These are phyloP conservation scores for Gorsachius goisagi DNA, from an alignment of 2,113 vertebrate genomes.

Conservation along the genomic window DNA sequence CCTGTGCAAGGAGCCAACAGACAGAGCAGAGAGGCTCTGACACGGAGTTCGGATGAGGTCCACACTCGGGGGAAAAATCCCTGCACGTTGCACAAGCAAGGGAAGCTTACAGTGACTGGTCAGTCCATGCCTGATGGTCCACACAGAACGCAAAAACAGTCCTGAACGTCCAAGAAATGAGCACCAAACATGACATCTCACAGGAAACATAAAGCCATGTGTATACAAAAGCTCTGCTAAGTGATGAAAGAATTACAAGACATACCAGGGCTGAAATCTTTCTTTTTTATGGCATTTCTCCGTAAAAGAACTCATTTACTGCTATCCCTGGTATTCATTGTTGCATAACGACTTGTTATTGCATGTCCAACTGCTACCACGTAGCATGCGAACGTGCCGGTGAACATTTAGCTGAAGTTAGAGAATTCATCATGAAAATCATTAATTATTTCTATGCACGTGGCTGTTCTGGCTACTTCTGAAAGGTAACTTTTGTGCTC, in stretches of 20 bases:
- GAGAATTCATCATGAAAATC: not conserved
- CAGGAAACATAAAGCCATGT: not conserved
- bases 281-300: slow-evolving; percentile 1
- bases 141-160: not conserved
- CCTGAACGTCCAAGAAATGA: not conserved
- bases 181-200: not conserved
- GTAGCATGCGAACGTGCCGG: not conserved
- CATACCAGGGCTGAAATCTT: not conserved
- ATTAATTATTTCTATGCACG: not conserved
- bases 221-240: not conserved
- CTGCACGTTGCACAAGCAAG: not conserved
- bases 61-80: not conserved
- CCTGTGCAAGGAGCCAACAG: not conserved
- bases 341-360: not conserved
- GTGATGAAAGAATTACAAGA: not conserved
- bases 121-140: not conserved
- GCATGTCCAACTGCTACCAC: not conserved
- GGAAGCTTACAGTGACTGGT: not conserved
- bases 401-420: not conserved
- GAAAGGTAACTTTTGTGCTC: not conserved
- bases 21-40: not conserved
- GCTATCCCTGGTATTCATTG: not conserved
- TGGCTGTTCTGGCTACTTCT: not conserved
- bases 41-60: not conserved
- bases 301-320: not conserved